Base-by-base conservation (phyloP, 2,797 vertebrate species). In the Trachurus trachurus region DNA sequence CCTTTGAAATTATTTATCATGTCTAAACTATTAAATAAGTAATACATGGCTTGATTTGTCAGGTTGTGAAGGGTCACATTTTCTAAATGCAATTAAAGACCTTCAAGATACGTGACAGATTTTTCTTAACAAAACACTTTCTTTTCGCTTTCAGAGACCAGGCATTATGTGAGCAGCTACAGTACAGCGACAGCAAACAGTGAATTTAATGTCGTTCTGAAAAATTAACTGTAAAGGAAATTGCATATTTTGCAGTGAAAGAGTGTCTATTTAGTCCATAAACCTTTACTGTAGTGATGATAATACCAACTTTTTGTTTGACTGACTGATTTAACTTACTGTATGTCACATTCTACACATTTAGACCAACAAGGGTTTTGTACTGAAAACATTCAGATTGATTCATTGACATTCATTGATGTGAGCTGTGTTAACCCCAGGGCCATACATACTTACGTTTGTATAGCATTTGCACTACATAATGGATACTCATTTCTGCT, bases 21-120 rank as follows among this genome's bases (percentile, higher is more conserved):
- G 3, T 7, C 12, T 47, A 15, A 60, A 22, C 16, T 59, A 5
- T 44, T 9, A 11, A 59, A 40, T 29, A 10, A 42, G 16, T 39
- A 9, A 39, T 9, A 9, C 39, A 57, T 26, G 11, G 19, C 1
- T 66, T 37, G 0, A 53, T 52, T 9, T 45, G 5, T 29, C 17
- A 26, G 9, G 15, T 54, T 65, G 21, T 61, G 26, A 42, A 42
- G 61, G 5, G 42, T 22, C n/a, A 29, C 6, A n/a, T 49, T 72
- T 64, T 34, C 22, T 26, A 12, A 15, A 58, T 19, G 9, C 49
- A 72, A n/a, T 15, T 57, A n/a, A 69, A 52, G 50, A 49, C 31
- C 6, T 59, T 50, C 54, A 29, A 29, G 44, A 71, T 17, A 37
- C 34, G 8, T 53, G 58, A 44, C 21, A 39, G 2, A 49, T 52